Evolutionary conservation across 2,113 vertebrate genomes (phyloP), one percentile per base, ranked within the genome.

Genomic region (Neolamprologus brichardi): DNA sequence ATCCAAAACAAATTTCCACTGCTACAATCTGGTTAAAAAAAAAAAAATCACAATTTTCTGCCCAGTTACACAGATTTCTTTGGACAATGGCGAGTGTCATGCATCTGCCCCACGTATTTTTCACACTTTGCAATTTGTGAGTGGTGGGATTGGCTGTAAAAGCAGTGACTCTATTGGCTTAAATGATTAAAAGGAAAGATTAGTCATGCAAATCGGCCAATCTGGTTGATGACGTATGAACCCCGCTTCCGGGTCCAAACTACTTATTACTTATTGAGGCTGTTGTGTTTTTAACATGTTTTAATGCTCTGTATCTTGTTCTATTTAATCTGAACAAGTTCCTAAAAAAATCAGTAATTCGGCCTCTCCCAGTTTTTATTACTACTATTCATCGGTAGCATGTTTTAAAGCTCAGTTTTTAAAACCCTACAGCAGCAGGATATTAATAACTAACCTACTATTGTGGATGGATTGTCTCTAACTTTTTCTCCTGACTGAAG

Each of bases 211-310:
- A 54, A 13, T 23, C 1, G 11, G 20, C 11, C 52, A 54, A 7
- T 54, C 52, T 13, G 20, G 20, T 54, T 54, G 20, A 54, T 23
- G n/a, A 53, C n/a, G 0, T 53, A 53, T 53, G n/a, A 53, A 53
- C n/a, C 52, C 52, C 1, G 5, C n/a, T 53, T 54, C 53, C 0
- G 0, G 3, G 6, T 54, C 53, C 53, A 54, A 54, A 25, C 52
- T 54, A 52, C 49, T 52, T 52, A n/a, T 52, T 52, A 52, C 23
- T 14, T 56, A 56, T 56, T 56, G 8, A 25, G 12, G 23, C 53
- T 56, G 53, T 14, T 56, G 20, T 56, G 23, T 14, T 56, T 56
- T 56, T 56, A 56, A 56, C 20, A 54, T 25, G 53, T 25, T 56
- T 54, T 54, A 25, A 54, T 13, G 1, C 20, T 56, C 20, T 52